Evolutionary conservation across 1,140 invertebrate genomes (phyloP), one percentile per base, ranked within the genome.

Genomic region (Zophobas morio): DNA sequence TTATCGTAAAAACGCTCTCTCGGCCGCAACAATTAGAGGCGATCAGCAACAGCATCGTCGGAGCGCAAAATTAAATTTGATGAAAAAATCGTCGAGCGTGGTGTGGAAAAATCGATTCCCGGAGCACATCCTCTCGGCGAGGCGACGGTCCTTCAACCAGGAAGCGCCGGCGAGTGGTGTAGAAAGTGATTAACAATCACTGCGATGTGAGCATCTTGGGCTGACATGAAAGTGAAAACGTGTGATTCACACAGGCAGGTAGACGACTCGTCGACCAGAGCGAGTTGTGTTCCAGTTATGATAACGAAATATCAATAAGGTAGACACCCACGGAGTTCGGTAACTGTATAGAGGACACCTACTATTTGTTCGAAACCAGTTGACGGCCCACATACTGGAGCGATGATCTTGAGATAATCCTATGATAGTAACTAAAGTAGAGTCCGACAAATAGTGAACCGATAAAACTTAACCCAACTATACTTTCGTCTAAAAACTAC

Each of bases 131-230:
- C 54, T 57, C 54, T 57, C 35, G 56, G 51, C 35, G 37, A 72
- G 8, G 37, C 49, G 49, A 56, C 32, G 36, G 71, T 73, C 71
- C 33, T 73, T 73, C 71, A 73, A 73, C 71, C 71, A 73, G 71
- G 71, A 73, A 73, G 56, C 39, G 71, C 34, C 42, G 34, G 37
- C 46, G 8, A 51, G 36, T 53, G 33, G 51, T 35, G 51, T 51
- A 53, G 70, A 72, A 53, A 72, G 70, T 53, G 47, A 73, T 73
- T 56, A 42, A 56, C 49, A 73, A 56, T 53, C 51, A 5, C n/a
- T 73, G n/a, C 6, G 54, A 73, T 40, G 49, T 35, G 71, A 56
- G 39, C 71, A 56, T 73, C 70, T 72, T 72, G 35, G 6, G 35
- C 6, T 6, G 6, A 39, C 70, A 47, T 53, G 51, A 72, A 72